Conservation (phyloP, 2,888 invertebrate genomes). For the Gasteruption jaculator region DNA sequence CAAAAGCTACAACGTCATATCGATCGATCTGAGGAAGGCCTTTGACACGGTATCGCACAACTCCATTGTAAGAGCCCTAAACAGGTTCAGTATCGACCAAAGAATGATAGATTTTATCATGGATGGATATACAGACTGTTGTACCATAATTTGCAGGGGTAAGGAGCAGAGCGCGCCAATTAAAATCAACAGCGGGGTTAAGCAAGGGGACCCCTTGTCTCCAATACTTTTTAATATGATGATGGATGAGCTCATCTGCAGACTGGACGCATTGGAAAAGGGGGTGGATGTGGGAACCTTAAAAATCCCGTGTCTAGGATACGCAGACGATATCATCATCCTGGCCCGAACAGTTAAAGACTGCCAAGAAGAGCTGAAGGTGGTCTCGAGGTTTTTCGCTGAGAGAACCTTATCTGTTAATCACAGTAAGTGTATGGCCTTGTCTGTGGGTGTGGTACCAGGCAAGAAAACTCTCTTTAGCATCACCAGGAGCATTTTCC, state of each 20-base stretch:
- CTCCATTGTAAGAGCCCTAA: no score
- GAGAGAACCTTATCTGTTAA: slow-evolving; percentile 18
- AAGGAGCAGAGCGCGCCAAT: no score
- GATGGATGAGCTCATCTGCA: slow-evolving; percentile 11
- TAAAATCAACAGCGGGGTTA: slow-evolving; percentile 13
- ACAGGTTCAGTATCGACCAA: no score
- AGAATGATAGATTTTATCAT: no score
- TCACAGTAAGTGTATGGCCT: slow-evolving; percentile 15
- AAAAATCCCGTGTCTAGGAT: slow-evolving; percentile 16
- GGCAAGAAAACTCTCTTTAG: slow-evolving; percentile 19
- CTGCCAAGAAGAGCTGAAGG: slow-evolving; percentile 8
- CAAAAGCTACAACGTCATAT: no score
- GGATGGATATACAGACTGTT: no score
- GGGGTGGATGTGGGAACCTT: neutral
- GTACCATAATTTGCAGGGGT: no score
- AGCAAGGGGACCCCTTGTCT: slow-evolving; percentile 24
- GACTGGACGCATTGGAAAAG: neutral
- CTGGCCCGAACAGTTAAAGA: slow-evolving; percentile 11
- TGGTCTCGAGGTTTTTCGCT: slow-evolving; percentile 15
- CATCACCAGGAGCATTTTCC: slow-evolving; percentile 12
- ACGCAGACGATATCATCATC: slow-evolving; percentile 25
- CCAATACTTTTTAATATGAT: slow-evolving; percentile 20
- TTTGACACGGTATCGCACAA: no score
- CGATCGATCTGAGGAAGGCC: no score
- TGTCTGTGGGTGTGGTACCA: slow-evolving; percentile 18